Conservation (phyloP, 2,888 invertebrate genomes). For the Philopedon plagiatum region DNA sequence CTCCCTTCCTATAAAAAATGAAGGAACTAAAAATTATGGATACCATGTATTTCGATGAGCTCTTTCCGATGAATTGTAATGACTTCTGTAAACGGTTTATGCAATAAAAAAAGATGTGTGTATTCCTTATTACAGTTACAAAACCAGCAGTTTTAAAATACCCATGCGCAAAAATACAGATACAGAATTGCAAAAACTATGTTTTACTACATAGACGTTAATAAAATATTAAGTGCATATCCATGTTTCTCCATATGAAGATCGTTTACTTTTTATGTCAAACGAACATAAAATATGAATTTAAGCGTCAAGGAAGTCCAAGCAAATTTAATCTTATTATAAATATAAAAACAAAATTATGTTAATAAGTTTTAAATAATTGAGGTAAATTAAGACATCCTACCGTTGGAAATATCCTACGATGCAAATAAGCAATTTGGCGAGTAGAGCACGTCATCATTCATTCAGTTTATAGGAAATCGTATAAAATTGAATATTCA, state of each 20-base stretch:
- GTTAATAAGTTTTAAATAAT: conserved; percentile 18
- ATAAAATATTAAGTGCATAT: conserved; percentile 14
- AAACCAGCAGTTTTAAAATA: no score
- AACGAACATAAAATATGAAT: conserved; percentile 31
- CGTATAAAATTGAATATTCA: conserved; percentile 1
- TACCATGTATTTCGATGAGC: no score
- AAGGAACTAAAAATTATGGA: no score
- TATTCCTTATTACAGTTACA: no score
- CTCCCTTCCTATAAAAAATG: no score
- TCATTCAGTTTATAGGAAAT: not conserved
- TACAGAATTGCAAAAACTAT: no score
- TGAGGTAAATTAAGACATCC: conserved; percentile 24
- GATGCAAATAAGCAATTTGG: not conserved
- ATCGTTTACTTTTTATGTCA: not conserved
- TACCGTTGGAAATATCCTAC: conserved; percentile 15
- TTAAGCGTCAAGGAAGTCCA: conserved; percentile 21
- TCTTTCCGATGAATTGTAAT: no score
- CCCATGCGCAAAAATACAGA: no score
- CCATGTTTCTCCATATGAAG: conserved; percentile 4
- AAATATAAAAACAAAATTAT: no score
- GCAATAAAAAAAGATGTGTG: no score
- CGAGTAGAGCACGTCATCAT: not conserved
- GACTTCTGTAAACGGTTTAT: no score
- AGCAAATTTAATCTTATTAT: conserved; percentile 27
- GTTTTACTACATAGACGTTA: no score